Evolutionary conservation across 2,797 vertebrate genomes (phyloP), one percentile per base, ranked within the genome.

Genomic region (Neosilurus mollespiculum): DNA sequence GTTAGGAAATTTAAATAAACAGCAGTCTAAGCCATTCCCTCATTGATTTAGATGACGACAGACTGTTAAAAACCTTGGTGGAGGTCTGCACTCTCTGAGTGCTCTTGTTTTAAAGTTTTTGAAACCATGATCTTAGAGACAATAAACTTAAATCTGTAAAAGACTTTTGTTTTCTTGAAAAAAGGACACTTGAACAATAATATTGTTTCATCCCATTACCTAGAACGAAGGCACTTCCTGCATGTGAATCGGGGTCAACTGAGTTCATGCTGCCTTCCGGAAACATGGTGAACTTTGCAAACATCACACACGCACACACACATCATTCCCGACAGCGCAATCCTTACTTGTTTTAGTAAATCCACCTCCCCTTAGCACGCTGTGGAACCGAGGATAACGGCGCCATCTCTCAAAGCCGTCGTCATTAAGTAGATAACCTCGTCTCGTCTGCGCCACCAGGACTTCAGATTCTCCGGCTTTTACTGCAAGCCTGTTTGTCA

Each of bases 381-480:
- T 20, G 8, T 3, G 69, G 67, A 69, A 71, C 43, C 43, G 26
- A 78, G 61, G 16, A 83, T 34, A 70, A 69, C 69, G 61, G 65
- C 3, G 9, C 51, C 37, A 81, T 49, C 80, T 84, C 70, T 82
- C 73, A 10, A 81, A 83, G 78, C 73, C 81, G 56, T 61, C 26
- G 59, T 81, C 84, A 78, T 79, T 87, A 81, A 85, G 84, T 34
- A 66, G 59, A 83, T 85, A 80, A 76, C 79, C 78, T 71, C 64
- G 77, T 81, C 62, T 85, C 64, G 26, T 81, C 69, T 58, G 69
- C 69, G 53, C 75, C 73, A 79, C 69, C 67, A 62, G 83, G 64
- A 79, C 67, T n/a, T 72, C 16, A 43, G 26, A 86, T 67, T 72
- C 82, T 82, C 43, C 53, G 71, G 54, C 54, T 78, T 69, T 87